These are phyloP conservation scores for Aplysina aerophoba DNA, from an alignment of 37 sponge, comb jelly and placozoan species.

Conservation along the genomic window DNA sequence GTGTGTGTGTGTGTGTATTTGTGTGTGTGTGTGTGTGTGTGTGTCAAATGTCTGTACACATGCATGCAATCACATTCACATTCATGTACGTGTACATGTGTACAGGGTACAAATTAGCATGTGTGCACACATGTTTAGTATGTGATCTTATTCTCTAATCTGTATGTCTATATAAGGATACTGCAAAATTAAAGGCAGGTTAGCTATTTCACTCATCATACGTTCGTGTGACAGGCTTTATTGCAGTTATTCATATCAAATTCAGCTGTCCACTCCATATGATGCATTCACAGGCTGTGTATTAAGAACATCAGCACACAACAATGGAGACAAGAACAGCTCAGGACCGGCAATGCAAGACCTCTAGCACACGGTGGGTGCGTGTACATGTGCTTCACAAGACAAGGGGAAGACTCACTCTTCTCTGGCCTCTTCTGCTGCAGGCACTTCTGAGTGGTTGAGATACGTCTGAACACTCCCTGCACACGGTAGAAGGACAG, in stretches of 20 bases:
- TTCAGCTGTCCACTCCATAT: background rate
- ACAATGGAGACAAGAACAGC: too few species aligned
- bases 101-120: background rate
- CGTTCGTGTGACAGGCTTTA: background rate
- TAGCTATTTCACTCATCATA: background rate
- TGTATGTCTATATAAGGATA: background rate
- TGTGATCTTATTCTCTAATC: background rate
- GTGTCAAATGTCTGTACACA: background rate
- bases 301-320: background rate
- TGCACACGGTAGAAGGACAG: too few species aligned
- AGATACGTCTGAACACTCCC: too few species aligned
- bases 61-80: background rate
- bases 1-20: slow-evolving; percentile 21
- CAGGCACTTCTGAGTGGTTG: too few species aligned
- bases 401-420: too few species aligned
- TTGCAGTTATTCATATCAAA: background rate
- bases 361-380: too few species aligned
- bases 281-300: background rate
- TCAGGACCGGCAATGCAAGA: too few species aligned
- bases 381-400: too few species aligned
- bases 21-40: slow-evolving; percentile 30
- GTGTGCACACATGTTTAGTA: background rate
- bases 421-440: too few species aligned
- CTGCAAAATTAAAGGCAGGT: background rate
- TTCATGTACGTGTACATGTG: background rate